Conservation (phyloP, 23 tunicate species). For the Phallusia fumigata region DNA sequence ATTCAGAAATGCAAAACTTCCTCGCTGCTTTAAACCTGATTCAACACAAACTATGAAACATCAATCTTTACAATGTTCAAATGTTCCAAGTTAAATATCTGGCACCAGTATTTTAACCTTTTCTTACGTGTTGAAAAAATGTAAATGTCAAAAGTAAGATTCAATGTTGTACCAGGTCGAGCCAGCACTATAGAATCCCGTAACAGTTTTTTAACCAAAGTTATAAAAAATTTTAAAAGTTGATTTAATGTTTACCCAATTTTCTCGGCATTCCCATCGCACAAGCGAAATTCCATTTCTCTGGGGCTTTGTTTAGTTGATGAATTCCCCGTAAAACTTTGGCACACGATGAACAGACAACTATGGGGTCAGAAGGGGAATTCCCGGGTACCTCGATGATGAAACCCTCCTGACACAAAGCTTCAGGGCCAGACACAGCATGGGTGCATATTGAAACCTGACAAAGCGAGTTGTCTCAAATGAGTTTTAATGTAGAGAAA, state of each 20-base stretch:
- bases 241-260: constrained; percentile 23
- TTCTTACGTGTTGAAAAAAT: no score
- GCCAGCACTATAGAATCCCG: no score
- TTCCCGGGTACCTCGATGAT: constrained; percentile 32
- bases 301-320: constrained; percentile 52
- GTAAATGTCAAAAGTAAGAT: no score
- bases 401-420: constrained; percentile 63
- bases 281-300: constrained; percentile 55
- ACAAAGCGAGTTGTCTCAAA: neutral
- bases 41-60: no score
- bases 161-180: no score
- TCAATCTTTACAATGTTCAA: no score
- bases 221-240: no score
- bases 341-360: constrained; percentile 81
- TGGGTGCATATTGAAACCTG: constrained; percentile 81
- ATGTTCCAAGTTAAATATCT: no score
- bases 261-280: constrained; percentile 60
- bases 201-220: no score
- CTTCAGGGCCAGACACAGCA: constrained; percentile 63
- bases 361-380: constrained; percentile 36
- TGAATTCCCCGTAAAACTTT: constrained; percentile 54
- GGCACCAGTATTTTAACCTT: no score
- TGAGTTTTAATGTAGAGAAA: neutral
- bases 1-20: constrained; percentile 61
- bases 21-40: constrained; percentile 46